phyloP scores from a whole-genome alignment of 2,113 vertebrate genomes.

The Cettia cetti region DNA sequence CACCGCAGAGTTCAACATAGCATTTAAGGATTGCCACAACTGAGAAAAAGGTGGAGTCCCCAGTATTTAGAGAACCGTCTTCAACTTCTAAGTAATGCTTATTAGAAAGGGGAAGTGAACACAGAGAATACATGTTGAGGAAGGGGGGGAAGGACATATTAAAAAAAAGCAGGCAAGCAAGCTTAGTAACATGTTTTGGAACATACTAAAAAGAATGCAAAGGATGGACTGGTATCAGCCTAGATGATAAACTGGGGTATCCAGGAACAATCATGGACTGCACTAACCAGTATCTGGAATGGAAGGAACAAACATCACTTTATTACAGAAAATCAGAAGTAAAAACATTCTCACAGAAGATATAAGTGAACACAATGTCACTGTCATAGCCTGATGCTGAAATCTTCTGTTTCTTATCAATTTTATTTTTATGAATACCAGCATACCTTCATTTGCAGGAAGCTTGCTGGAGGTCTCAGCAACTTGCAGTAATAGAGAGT shows the following conservation, averaged over 20 bases:
- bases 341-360: background rate
- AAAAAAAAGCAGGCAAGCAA: background rate
- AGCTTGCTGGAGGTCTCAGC: background rate
- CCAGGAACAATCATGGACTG: background rate
- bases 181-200: background rate
- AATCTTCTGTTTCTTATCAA: background rate
- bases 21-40: background rate
- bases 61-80: background rate
- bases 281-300: background rate
- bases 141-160: background rate
- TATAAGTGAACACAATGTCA: background rate
- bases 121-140: background rate
- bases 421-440: background rate
- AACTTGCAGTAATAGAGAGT: background rate
- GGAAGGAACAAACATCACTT: background rate
- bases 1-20: background rate
- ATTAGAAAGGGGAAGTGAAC: conserved; percentile 6
- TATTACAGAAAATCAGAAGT: background rate
- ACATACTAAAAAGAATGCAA: background rate
- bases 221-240: background rate
- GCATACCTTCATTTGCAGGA: background rate
- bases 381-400: background rate
- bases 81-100: background rate
- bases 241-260: background rate
- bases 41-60: background rate